Conservation (phyloP, 1,140 invertebrate species). For the Protaetia brevitarsis region DNA sequence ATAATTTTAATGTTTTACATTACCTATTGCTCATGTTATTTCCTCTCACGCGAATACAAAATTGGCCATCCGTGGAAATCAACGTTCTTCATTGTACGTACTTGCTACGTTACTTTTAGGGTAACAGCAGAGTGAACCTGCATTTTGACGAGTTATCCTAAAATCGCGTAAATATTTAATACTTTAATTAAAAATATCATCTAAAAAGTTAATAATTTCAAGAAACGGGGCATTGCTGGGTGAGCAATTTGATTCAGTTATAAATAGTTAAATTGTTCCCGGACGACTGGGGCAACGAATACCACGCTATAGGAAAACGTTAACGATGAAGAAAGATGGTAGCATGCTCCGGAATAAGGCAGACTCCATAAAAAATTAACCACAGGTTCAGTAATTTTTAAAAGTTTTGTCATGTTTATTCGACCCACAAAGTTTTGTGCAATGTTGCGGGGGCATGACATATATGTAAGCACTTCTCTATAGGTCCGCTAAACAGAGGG, state of each 20-base stretch:
- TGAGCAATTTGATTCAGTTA: neutral
- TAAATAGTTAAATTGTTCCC: neutral
- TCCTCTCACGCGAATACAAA: neutral
- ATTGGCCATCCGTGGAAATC: neutral
- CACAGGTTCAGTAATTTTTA: neutral
- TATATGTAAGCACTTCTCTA: neutral
- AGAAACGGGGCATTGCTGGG: neutral
- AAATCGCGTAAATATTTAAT: constrained; percentile 14
- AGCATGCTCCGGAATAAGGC: neutral
- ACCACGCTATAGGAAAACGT: neutral
- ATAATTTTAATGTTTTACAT: neutral
- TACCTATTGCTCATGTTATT: neutral
- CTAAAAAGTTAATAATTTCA: constrained; percentile 13
- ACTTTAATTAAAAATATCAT: constrained; percentile 10
- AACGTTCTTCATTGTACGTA: no score
- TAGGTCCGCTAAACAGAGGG: neutral
- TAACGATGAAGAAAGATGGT: neutral
- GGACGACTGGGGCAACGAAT: neutral
- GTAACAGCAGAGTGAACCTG: no score
- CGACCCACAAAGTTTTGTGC: neutral
- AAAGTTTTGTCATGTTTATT: constrained; percentile 2
- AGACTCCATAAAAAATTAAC: neutral
- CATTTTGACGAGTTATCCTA: neutral
- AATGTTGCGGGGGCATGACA: neutral
- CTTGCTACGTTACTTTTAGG: no score